Evolutionary conservation across 2,888 invertebrate genomes (phyloP), one percentile per base, ranked within the genome.

Genomic region (Ophion ellenae): DNA sequence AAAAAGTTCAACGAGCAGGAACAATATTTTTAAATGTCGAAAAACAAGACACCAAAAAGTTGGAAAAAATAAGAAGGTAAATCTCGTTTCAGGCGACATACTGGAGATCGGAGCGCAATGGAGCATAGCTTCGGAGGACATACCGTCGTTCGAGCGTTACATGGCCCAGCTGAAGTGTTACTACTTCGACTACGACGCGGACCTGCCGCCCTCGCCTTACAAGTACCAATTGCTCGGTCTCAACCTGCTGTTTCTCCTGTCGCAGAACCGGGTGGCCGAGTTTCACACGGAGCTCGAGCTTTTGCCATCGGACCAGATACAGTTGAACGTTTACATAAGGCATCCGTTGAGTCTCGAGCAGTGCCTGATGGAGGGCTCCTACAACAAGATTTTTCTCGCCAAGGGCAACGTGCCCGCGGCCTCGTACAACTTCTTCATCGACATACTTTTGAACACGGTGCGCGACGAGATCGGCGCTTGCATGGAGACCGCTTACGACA

Each of bases 321-420:
- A 98, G 93, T 97, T 96, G 75, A 99, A 99, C 93, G 97, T 98
- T 24, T 99, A 98, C 94, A 98, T 99, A 83, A 96, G 97, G 86
- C 99, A 99, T 92, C 99, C 99, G 0, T 95, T 99, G 14, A 98
- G 98, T 10, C 96, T 99, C 91, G 99, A 99, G 92, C 99, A 99
- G 94, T 99, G 99, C 94, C 95, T 99, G 79, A 99, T 99, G 99
- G 99, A 99, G 94, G 99, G 99, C 71, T 98, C 99, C 89, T 99
- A 99, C 93, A 99, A 99, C 94, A 99, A 99, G 95, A 97, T 97
- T 92, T 94, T 94, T 87, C 92, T 96, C 78, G 96, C 96, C 0
- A 96, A 97, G 95, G 98, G 97, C 36, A 99, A 98, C 94, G 99
- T 99, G 6, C 99, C 99, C 84, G 98, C 99, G 0, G 97, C 98